Evolutionary conservation across 2,888 invertebrate species (phyloP).

Genomic region (Tetragonula carbonaria): DNA sequence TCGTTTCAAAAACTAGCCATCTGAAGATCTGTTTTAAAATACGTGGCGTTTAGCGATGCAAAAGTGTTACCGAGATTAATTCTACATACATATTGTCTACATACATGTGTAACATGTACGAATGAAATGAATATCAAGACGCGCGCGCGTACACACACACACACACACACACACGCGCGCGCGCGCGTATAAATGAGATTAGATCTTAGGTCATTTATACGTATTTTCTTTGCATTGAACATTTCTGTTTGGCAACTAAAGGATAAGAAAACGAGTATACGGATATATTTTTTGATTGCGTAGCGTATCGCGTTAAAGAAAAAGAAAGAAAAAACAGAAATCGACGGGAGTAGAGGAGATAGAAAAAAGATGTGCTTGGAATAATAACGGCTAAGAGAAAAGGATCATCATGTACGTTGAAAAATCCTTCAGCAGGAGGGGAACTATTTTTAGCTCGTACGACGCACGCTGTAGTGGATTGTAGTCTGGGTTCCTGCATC

Average conservation of each 20-base stretch:
- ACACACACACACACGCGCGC: too few relatives aligned
- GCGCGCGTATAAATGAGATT: not conserved
- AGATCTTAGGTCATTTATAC: not conserved
- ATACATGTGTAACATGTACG: not conserved
- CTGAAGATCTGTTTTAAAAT: not conserved
- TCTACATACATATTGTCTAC: not conserved
- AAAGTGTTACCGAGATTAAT: not conserved
- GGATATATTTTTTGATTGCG: not conserved
- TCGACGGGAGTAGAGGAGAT: conserved; percentile 11
- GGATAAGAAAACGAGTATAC: not conserved
- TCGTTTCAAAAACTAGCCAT: not conserved
- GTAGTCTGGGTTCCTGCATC: not conserved
- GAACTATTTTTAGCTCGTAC: conserved; percentile 65
- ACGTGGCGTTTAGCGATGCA: not conserved
- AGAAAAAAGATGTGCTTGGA: conserved; percentile 26
- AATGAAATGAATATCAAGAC: too few relatives aligned
- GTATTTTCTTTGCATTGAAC: not conserved
- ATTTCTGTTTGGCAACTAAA: not conserved
- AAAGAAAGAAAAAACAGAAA: not conserved
- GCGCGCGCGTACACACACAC: too few relatives aligned
- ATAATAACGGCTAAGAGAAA: conserved; percentile 51
- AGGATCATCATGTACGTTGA: conserved; percentile 35
- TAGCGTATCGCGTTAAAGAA: not conserved
- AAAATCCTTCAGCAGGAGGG: conserved; percentile 52
- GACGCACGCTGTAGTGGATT: conserved; percentile 1